These are phyloP conservation scores for Clarias platycephalus DNA, from an alignment of 2,797 vertebrate genomes.

Conservation along the genomic window DNA sequence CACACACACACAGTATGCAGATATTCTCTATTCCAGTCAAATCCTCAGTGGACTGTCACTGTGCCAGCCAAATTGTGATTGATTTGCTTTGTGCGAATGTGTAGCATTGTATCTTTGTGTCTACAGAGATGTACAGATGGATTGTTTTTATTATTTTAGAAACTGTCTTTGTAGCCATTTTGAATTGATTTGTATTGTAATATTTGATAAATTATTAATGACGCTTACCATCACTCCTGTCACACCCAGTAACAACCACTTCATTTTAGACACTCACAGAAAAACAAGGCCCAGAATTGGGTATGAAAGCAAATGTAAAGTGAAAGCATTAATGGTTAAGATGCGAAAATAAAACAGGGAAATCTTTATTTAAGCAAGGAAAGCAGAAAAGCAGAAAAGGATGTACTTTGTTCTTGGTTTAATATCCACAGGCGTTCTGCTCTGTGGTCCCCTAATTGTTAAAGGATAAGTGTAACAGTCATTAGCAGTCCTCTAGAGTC, in stretches of 20 bases:
- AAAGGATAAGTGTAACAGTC: background rate
- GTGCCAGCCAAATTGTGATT: conserved; percentile 46
- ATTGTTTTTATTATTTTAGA: background rate
- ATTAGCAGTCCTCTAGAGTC: background rate
- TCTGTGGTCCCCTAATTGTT: background rate
- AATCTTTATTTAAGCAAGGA: background rate
- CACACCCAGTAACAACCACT: background rate
- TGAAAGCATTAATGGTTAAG: background rate
- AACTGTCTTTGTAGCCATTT: background rate
- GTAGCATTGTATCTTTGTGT: conserved; percentile 26
- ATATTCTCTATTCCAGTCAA: conserved; percentile 26
- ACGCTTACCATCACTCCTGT: background rate
- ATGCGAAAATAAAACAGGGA: background rate
- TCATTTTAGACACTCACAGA: background rate
- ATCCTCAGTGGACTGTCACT: conserved; percentile 42
- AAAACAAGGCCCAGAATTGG: background rate
- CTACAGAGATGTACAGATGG: conserved; percentile 21
- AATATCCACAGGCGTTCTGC: background rate
- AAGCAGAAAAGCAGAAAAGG: background rate
- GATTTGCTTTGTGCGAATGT: conserved; percentile 40
- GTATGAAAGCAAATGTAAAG: background rate
- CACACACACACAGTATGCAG: conserved; percentile 26
- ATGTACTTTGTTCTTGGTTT: background rate
- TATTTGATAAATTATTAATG: conserved; percentile 8
- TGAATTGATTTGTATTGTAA: background rate